A percentile compares a stretch with the other conserved stretches of the same genome.
These are phyloP conservation scores for Drosophila ficusphila DNA, from an alignment of 1,140 invertebrate species.

Conservation along the genomic window DNA sequence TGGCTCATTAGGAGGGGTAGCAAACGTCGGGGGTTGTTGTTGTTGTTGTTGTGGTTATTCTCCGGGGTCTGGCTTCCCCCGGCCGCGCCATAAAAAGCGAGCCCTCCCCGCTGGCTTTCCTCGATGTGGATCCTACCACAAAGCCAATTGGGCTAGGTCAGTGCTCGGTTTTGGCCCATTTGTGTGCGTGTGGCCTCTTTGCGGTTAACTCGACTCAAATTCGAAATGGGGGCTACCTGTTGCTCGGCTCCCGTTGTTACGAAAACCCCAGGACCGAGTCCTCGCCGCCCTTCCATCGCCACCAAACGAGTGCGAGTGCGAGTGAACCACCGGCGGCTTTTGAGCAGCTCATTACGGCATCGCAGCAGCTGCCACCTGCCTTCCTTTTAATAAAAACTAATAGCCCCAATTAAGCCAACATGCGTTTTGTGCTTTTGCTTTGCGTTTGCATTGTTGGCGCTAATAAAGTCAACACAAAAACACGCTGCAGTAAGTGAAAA, in stretches of 20 bases:
- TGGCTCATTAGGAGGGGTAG: slow-evolving; percentile 54
- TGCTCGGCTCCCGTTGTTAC: slow-evolving; percentile 46
- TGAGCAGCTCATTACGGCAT: slow-evolving; percentile 59
- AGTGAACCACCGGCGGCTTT: slow-evolving; percentile 35
- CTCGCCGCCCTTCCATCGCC: background rate
- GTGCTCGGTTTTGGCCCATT: slow-evolving; percentile 21
- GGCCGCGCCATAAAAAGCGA: slow-evolving; percentile 48
- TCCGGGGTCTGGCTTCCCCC: slow-evolving; percentile 1
- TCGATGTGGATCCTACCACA: slow-evolving; percentile 64
- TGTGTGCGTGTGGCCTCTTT: slow-evolving; percentile 65
- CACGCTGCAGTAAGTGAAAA: slow-evolving; percentile 26
- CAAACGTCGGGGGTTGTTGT: slow-evolving; percentile 16
- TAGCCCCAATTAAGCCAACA: slow-evolving; percentile 76
- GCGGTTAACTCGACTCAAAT: slow-evolving; percentile 45
- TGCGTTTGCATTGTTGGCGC: slow-evolving; percentile 41
- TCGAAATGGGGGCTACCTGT: slow-evolving; percentile 58
- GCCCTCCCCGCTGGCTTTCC: slow-evolving; percentile 37
- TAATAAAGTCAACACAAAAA: slow-evolving; percentile 53
- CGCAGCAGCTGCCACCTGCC: slow-evolving; percentile 63
- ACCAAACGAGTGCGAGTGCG: background rate
- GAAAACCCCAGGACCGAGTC: background rate
- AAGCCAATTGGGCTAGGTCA: slow-evolving; percentile 78
- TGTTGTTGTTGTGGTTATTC: slow-evolving; percentile 29
- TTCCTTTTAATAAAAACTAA: slow-evolving; percentile 65
- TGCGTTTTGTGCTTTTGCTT: slow-evolving; percentile 58